These are phyloP conservation scores for Phaonia tiefii DNA, from an alignment of 2,888 invertebrate species.

Conservation along the genomic window DNA sequence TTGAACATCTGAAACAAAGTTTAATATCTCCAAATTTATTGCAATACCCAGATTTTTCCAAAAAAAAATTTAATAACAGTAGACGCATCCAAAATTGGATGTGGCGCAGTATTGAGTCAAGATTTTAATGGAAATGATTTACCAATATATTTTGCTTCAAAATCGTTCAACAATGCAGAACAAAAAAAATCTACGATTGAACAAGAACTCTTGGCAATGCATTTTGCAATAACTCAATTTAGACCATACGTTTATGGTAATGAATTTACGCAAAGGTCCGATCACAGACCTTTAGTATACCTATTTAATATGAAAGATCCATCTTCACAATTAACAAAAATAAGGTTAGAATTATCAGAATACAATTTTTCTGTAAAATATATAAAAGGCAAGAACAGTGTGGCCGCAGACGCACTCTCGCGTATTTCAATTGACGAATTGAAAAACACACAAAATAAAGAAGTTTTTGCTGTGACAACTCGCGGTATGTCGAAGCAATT, in stretches of 20 bases:
- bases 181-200: constrained; percentile 31
- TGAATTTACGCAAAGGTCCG: constrained; percentile 65
- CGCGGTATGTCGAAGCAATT: not conserved
- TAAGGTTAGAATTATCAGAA: constrained; percentile 69
- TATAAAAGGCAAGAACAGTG: constrained; percentile 66
- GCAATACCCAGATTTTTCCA: too few relatives aligned
- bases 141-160: too few relatives aligned
- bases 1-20: not conserved
- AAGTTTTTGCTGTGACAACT: constrained; percentile 1
- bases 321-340: constrained; percentile 69
- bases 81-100: too few relatives aligned
- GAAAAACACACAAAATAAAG: not conserved
- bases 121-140: too few relatives aligned
- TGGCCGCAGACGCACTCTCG: constrained; percentile 59
- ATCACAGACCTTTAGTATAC: constrained; percentile 69
- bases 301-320: too few relatives aligned
- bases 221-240: too few relatives aligned
- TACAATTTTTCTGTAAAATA: constrained; percentile 69
- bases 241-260: too few relatives aligned
- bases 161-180: constrained; percentile 6
- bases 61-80: too few relatives aligned
- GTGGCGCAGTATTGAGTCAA: too few relatives aligned
- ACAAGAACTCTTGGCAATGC: too few relatives aligned
- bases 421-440: constrained; percentile 55
- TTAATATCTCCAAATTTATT: too few relatives aligned